Conservation (phyloP, 2,113 vertebrate species). For the Prolemur simus region DNA sequence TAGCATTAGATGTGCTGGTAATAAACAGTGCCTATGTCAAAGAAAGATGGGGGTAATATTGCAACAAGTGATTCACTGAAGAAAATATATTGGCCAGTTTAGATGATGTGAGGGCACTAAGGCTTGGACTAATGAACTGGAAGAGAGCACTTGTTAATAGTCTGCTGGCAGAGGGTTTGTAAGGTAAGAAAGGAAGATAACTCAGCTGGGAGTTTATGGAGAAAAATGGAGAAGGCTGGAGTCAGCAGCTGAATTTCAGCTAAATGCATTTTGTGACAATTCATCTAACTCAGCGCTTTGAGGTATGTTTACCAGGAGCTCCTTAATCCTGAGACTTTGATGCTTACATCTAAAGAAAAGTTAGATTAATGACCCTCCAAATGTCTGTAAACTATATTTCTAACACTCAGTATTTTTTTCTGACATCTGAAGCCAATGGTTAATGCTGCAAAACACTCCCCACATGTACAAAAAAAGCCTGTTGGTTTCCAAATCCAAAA, state of each 20-base stretch:
- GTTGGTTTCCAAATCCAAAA: slow-evolving; percentile 21
- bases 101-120: background rate
- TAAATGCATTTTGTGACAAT: background rate
- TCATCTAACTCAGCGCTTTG: slow-evolving; percentile 58
- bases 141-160: background rate
- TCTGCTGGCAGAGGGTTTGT: background rate
- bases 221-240: slow-evolving; percentile 37
- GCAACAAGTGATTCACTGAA: background rate
- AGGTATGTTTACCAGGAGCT: background rate
- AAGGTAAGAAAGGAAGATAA: background rate
- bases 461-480: background rate
- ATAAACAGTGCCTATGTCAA: background rate
- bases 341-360: slow-evolving; percentile 42
- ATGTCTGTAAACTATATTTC: slow-evolving; percentile 46
- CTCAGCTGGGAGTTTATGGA: slow-evolving; percentile 12
- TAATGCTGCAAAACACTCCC: background rate
- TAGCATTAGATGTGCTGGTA: background rate
- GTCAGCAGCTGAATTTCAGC: slow-evolving; percentile 47
- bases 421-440: background rate
- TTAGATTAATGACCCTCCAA: slow-evolving; percentile 56
- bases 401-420: background rate
- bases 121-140: background rate
- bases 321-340: slow-evolving; percentile 26
- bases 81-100: background rate
- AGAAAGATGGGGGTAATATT: background rate